phyloP scores from a whole-genome alignment of 1,140 invertebrate genomes.

The Protaetia brevitarsis region DNA sequence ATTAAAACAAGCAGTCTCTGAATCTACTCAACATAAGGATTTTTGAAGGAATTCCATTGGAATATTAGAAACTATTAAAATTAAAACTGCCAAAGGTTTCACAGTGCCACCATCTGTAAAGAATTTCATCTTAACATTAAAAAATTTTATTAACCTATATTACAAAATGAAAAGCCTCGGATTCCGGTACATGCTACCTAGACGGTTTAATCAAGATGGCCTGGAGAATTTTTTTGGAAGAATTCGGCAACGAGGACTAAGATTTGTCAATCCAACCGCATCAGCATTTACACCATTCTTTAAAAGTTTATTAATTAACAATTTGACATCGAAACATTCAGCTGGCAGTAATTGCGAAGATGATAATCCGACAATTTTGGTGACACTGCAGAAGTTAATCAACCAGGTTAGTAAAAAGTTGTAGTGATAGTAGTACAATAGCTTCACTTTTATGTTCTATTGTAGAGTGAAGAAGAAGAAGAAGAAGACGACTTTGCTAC shows the following conservation, averaged over 20 bases:
- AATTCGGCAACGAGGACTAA: conserved; percentile 24
- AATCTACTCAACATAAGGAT: no score
- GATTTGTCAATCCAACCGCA: conserved; percentile 28
- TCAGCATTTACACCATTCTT: conserved; percentile 24
- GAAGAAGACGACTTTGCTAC: no score
- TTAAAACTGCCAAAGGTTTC: background rate
- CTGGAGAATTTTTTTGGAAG: conserved; percentile 33
- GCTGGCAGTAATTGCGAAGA: conserved; percentile 26
- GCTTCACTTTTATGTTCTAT: no score
- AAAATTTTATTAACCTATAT: conserved; percentile 15
- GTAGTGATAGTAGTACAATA: no score
- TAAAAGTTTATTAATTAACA: conserved; percentile 29
- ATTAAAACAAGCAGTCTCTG: no score
- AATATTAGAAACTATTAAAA: no score
- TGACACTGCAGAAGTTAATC: no score
- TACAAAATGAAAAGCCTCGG: background rate
- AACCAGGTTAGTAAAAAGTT: no score
- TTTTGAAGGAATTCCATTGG: no score
- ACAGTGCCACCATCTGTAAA: conserved; percentile 20
- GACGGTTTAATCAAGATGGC: conserved; percentile 32
- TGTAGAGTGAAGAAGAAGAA: no score
- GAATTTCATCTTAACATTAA: conserved; percentile 28
- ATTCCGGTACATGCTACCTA: conserved; percentile 1
- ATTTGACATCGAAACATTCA: conserved; percentile 28
- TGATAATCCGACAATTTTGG: no score